Evolutionary conservation across 1,140 invertebrate genomes (phyloP).

Genomic region (Hetaerina americana): DNA sequence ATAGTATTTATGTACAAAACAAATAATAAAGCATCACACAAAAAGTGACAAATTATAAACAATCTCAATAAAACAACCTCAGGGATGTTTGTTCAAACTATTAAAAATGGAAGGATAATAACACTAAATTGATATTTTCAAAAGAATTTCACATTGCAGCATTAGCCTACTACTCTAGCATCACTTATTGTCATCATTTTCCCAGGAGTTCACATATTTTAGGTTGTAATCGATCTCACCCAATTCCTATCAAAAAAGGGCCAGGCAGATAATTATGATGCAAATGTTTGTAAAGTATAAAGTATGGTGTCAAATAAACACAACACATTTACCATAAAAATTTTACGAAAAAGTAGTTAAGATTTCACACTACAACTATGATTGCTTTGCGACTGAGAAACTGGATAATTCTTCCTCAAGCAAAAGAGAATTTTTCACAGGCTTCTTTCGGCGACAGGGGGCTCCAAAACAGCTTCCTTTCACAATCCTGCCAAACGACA

Average conservation of each 20-base stretch:
- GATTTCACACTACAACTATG: not conserved
- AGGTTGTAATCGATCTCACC: no score
- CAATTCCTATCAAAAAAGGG: no score
- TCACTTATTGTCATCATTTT: not conserved
- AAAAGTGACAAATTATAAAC: slow-evolving; percentile 1
- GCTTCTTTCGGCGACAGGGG: not conserved
- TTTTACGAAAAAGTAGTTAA: not conserved
- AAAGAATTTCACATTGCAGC: not conserved
- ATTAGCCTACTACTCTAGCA: not conserved
- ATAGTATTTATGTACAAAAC: not conserved
- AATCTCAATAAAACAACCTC: not conserved
- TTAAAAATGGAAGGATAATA: not conserved
- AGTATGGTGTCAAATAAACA: not conserved
- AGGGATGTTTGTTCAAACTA: not conserved
- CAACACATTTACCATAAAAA: not conserved
- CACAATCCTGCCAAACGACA: no score
- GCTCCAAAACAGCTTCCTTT: no score
- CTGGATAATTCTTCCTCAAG: not conserved
- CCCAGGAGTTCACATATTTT: not conserved
- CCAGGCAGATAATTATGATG: not conserved
- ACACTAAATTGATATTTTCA: not conserved
- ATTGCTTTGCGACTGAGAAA: not conserved
- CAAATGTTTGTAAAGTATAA: not conserved
- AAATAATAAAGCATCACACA: not conserved
- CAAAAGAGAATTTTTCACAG: not conserved